These are phyloP conservation scores for Hylaeus anthracinus DNA, from an alignment of 1,140 invertebrate species.

Conservation along the genomic window DNA sequence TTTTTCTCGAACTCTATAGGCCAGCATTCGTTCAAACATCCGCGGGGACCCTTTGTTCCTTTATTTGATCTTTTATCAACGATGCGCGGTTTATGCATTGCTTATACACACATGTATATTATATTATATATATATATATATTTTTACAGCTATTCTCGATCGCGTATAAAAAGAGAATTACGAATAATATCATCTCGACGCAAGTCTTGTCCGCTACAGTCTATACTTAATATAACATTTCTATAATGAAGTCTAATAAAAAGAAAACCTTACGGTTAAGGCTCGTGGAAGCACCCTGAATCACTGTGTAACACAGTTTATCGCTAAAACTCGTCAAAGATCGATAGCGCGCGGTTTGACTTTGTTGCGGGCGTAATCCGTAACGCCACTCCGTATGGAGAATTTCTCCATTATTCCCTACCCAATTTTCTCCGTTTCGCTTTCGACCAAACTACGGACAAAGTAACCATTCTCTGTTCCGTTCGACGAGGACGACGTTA, in stretches of 20 bases:
- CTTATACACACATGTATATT: background rate
- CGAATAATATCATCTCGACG: constrained; percentile 60
- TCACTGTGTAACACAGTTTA: constrained; percentile 66
- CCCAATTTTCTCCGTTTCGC: constrained; percentile 8
- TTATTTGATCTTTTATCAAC: background rate
- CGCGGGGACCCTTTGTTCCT: constrained; percentile 7
- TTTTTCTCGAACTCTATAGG: constrained; percentile 3
- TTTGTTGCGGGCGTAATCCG: constrained; percentile 9
- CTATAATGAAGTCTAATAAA: constrained; percentile 47
- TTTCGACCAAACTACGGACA: constrained; percentile 20
- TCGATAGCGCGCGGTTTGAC: constrained; percentile 22
- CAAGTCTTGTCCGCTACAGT: constrained; percentile 67
- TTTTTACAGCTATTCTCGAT: constrained; percentile 34
- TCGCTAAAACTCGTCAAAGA: constrained; percentile 26
- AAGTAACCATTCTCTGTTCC: constrained; percentile 8
- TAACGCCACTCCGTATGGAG: background rate
- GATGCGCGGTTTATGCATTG: background rate
- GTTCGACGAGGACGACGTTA: constrained; percentile 30
- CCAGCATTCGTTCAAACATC: constrained; percentile 7
- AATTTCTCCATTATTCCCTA: background rate
- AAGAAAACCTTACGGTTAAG: constrained; percentile 58
- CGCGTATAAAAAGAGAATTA: constrained; percentile 52
- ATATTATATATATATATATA: background rate
- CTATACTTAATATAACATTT: constrained; percentile 47
- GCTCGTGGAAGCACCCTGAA: constrained; percentile 78